Percentiles rank a stretch among this genome's conserved stretches.
These are phyloP conservation scores for Poeciliopsis prolifica DNA, from an alignment of 2,113 vertebrate species.

Conservation along the genomic window DNA sequence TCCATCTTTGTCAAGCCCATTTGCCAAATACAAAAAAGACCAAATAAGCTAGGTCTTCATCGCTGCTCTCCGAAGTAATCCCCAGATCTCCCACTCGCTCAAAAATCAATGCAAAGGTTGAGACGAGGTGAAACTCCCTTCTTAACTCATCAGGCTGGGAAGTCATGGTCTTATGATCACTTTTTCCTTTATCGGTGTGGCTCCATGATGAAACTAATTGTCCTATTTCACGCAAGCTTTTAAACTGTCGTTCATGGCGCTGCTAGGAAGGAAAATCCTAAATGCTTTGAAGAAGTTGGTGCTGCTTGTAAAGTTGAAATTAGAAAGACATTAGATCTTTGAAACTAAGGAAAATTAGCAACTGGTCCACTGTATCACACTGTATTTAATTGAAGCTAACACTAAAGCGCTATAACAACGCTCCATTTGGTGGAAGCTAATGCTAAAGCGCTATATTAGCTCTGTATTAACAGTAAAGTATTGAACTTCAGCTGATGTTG, in stretches of 20 bases:
- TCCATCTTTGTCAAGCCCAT: slow-evolving; percentile 81
- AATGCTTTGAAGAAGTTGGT: not conserved
- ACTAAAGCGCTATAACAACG: too few relatives aligned
- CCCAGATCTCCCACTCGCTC: slow-evolving; percentile 76
- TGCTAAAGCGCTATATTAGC: too few relatives aligned
- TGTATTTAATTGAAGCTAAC: too few relatives aligned
- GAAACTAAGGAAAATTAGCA: too few relatives aligned
- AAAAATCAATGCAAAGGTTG: slow-evolving; percentile 81
- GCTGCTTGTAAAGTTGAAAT: not conserved
- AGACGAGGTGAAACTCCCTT: slow-evolving; percentile 77
- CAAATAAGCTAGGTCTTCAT: slow-evolving; percentile 81
- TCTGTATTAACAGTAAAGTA: too few relatives aligned
- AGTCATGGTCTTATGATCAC: slow-evolving; percentile 68
- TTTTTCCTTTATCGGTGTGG: slow-evolving; percentile 68
- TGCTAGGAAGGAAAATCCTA: slow-evolving; percentile 8
- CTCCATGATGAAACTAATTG: slow-evolving; percentile 78
- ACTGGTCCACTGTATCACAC: too few relatives aligned
- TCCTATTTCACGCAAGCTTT: slow-evolving; percentile 64
- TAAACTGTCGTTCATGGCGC: slow-evolving; percentile 52
- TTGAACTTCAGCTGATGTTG: too few relatives aligned
- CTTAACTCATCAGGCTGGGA: slow-evolving; percentile 75
- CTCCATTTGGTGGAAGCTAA: too few relatives aligned
- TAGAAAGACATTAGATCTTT: not conserved
- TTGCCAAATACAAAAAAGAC: slow-evolving; percentile 82
- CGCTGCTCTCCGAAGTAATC: slow-evolving; percentile 78